Evolutionary conservation across 2,113 vertebrate species (phyloP).

Genomic region (Rafetus swinhoei): DNA sequence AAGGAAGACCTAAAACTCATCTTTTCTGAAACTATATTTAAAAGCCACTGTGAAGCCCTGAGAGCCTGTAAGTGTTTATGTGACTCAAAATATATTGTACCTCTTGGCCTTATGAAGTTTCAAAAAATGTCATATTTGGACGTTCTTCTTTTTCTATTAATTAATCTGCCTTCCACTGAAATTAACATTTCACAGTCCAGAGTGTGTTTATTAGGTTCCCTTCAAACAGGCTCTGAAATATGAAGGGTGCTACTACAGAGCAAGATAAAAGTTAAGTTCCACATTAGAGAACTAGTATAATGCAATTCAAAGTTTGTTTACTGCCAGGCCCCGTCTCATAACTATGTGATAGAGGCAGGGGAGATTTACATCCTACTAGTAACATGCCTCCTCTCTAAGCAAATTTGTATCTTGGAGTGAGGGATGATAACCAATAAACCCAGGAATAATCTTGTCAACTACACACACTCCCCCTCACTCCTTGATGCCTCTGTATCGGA

Average conservation of each 20-base stretch:
- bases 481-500: too few species aligned
- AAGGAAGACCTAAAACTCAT: neutral
- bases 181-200: conserved; percentile 34
- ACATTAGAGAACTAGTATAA: neutral
- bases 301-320: neutral
- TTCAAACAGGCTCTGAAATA: neutral
- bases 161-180: conserved; percentile 11
- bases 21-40: neutral
- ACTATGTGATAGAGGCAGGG: neutral
- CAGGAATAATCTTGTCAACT: too few species aligned
- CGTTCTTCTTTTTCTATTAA: neutral
- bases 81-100: conserved; percentile 25
- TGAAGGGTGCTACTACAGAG: neutral
- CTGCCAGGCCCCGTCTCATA: neutral
- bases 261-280: neutral
- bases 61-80: conserved; percentile 18
- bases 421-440: too few species aligned
- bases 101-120: conserved; percentile 19
- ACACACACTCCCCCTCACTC: too few species aligned
- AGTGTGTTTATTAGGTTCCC: conserved; percentile 1
- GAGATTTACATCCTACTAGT: neutral
- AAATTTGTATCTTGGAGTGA: neutral
- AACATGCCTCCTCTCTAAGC: neutral
- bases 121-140: conserved; percentile 33
- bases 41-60: neutral